Evolutionary conservation across 2,797 vertebrate genomes (phyloP).

Genomic region (Clamator glandarius): DNA sequence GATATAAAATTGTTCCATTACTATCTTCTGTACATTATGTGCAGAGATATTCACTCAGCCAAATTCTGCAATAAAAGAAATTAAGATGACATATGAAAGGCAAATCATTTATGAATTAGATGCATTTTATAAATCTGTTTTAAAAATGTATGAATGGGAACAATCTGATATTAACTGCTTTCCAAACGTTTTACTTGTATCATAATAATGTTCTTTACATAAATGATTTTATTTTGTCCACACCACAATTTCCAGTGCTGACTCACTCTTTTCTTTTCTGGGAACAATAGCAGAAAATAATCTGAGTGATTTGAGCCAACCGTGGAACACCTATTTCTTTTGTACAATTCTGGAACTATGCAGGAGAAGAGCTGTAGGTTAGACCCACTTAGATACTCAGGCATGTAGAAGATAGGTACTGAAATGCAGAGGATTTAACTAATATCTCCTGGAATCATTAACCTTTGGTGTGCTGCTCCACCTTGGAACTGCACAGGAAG

Average conservation of each 20-base stretch:
- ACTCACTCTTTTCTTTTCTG: neutral
- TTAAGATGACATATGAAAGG: constrained; percentile 29
- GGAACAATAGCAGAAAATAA: neutral
- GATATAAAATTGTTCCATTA: neutral
- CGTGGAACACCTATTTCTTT: neutral
- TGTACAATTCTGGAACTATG: neutral
- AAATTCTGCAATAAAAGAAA: constrained; percentile 27
- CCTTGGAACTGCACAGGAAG: neutral
- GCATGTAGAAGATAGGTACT: neutral
- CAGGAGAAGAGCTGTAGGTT: neutral
- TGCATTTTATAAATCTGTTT: constrained; percentile 10
- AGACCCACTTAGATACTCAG: neutral
- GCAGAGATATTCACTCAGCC: neutral
- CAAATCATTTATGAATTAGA: neutral
- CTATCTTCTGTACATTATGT: neutral
- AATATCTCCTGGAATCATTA: neutral
- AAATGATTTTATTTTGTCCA: constrained; percentile 14
- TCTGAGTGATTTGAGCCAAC: neutral
- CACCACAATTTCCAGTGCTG: neutral
- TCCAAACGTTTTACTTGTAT: constrained; percentile 13
- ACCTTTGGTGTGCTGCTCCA: neutral
- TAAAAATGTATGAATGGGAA: constrained; percentile 16
- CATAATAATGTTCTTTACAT: neutral
- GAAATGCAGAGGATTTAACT: neutral
- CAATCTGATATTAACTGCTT: neutral